Percentiles rank a stretch among this genome's conserved stretches.
phyloP scores from a whole-genome alignment of 2,113 vertebrate genomes.

The Pithys albifrons region DNA sequence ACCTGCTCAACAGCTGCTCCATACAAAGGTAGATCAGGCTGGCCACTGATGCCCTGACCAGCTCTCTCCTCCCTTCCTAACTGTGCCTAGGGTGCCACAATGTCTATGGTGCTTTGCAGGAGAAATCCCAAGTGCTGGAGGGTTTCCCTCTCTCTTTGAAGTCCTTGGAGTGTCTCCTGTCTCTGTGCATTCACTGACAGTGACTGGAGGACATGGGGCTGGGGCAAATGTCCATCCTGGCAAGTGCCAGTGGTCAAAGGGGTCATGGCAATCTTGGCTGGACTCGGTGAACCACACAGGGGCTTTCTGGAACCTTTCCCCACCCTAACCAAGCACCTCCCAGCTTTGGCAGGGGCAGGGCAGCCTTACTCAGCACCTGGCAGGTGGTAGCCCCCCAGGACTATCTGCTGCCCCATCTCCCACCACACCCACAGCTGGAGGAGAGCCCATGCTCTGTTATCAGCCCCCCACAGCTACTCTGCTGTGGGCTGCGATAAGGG shows the following conservation, averaged over 20 bases:
- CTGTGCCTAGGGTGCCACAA: accelerated
- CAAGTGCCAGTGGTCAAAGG: neutral
- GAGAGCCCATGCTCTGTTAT: neutral
- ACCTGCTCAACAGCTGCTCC: neutral
- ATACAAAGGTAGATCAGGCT: neutral
- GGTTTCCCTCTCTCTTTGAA: neutral
- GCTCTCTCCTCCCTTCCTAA: neutral
- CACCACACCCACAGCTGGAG: slow-evolving; percentile 48
- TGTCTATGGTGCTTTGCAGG: neutral
- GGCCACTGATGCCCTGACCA: neutral
- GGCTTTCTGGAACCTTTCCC: neutral
- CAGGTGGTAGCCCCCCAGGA: neutral
- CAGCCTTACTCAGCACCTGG: slow-evolving; percentile 28
- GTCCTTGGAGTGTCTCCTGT: neutral
- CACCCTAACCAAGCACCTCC: neutral
- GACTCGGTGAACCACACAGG: accelerated
- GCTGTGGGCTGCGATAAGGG: neutral
- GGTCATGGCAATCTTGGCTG: neutral
- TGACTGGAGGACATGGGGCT: neutral
- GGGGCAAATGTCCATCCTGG: neutral
- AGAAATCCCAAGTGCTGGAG: neutral
- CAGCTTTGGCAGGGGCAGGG: neutral
- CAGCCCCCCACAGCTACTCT: neutral
- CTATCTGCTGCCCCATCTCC: neutral
- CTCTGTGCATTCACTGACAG: neutral